Percentiles rank a stretch among this genome's conserved stretches.
Evolutionary conservation across 2,797 vertebrate species (phyloP).

Genomic region (Liasis olivaceus): DNA sequence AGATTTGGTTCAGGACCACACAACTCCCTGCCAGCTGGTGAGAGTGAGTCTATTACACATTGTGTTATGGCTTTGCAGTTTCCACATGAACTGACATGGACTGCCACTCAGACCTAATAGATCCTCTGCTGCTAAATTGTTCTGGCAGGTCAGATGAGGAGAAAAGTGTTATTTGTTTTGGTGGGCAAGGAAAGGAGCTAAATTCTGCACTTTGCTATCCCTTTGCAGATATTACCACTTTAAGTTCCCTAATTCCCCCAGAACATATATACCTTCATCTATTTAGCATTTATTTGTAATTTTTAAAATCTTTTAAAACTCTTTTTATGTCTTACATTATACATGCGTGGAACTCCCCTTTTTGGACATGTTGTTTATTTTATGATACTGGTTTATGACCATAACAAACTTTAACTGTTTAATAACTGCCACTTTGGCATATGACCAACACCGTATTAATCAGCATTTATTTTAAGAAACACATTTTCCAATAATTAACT

Average conservation of each 20-base stretch:
- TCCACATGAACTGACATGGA: no score
- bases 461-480: not conserved
- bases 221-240: no score
- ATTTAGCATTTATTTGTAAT: not conserved
- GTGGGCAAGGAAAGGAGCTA: no score
- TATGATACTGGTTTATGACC: not conserved
- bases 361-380: not conserved
- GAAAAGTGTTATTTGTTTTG: no score
- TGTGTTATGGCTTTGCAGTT: no score
- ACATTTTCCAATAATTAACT: not conserved
- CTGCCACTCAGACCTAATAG: no score
- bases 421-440: not conserved
- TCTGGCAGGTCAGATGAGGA: no score
- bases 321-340: not conserved
- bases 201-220: no score
- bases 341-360: not conserved
- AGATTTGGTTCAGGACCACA: not conserved
- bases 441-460: not conserved
- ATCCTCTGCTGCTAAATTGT: no score
- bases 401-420: not conserved
- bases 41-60: not conserved
- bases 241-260: no score
- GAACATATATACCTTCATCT: not conserved
- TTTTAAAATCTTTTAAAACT: not conserved
- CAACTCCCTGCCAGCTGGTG: not conserved